A percentile compares a stretch with the other conserved stretches of the same genome.
Conservation (phyloP, 2,113 vertebrate genomes). For the Opisthocomus hoazin region DNA sequence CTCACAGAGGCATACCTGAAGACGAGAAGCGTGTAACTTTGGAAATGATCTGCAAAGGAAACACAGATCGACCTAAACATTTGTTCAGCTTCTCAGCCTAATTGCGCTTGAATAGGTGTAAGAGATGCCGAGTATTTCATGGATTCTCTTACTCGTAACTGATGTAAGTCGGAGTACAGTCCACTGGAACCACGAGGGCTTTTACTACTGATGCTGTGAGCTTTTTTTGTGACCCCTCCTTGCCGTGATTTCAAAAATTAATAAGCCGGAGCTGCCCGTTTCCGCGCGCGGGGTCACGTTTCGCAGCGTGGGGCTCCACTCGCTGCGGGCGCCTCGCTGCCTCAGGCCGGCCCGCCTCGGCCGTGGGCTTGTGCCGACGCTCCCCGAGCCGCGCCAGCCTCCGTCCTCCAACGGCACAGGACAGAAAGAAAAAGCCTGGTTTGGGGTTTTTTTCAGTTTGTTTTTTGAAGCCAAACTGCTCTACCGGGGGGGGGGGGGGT, state of each 20-base stretch:
- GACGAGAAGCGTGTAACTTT: background rate
- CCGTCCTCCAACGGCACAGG: background rate
- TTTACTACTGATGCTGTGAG: background rate
- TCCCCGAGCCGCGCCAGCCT: background rate
- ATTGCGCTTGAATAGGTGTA: background rate
- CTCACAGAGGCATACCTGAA: background rate
- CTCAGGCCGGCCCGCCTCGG: too few relatives aligned
- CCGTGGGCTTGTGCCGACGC: background rate
- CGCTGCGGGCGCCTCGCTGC: too few relatives aligned
- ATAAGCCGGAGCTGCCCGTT: background rate
- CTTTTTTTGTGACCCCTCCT: background rate
- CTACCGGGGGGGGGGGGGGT: background rate
- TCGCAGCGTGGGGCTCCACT: too few relatives aligned
- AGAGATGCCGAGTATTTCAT: background rate
- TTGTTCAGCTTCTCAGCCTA: background rate
- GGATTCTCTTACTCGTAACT: background rate
- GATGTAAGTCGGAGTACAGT: background rate
- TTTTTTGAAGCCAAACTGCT: background rate
- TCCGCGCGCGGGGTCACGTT: background rate
- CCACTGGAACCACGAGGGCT: background rate
- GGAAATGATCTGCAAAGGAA: too few relatives aligned
- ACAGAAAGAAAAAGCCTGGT: background rate
- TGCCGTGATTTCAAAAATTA: background rate
- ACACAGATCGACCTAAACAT: too few relatives aligned
- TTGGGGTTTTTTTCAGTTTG: fast-evolving